A percentile compares a stretch with the other conserved stretches of the same genome.
Evolutionary conservation across 2,888 invertebrate genomes (phyloP).

Genomic region (Coleophora flavipennella): DNA sequence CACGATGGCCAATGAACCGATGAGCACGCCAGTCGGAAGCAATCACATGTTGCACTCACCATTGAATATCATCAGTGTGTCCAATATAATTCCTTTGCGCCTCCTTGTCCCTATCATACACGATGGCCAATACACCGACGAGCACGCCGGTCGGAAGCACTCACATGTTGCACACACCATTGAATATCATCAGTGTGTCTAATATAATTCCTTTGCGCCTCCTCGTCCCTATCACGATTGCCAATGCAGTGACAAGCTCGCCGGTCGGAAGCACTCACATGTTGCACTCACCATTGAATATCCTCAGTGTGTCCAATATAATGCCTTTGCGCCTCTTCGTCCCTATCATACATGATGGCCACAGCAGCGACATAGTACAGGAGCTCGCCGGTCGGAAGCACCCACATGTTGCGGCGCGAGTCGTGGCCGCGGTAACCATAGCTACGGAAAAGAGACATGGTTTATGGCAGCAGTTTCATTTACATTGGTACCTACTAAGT

Average conservation of each 20-base stretch:
- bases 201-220: slow-evolving; percentile 89
- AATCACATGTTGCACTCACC: slow-evolving; percentile 92
- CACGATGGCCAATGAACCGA: slow-evolving; percentile 93
- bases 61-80: slow-evolving; percentile 94
- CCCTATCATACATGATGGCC: slow-evolving; percentile 89
- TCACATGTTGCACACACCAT: slow-evolving; percentile 91
- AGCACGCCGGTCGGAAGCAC: slow-evolving; percentile 94
- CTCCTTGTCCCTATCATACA: slow-evolving; percentile 88
- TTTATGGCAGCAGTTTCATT: neutral
- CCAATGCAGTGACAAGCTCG: slow-evolving; percentile 93
- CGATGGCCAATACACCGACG: slow-evolving; percentile 92
- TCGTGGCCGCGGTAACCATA: slow-evolving; percentile 96
- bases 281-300: slow-evolving; percentile 90
- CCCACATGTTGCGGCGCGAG: slow-evolving; percentile 91
- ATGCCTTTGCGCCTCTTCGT: slow-evolving; percentile 90
- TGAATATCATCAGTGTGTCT: slow-evolving; percentile 96
- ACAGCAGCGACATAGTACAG: slow-evolving; percentile 94
- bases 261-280: slow-evolving; percentile 95
- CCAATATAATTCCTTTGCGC: slow-evolving; percentile 91
- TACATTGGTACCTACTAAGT: neutral
- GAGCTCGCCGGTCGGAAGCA: slow-evolving; percentile 93
- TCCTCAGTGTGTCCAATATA: slow-evolving; percentile 95
- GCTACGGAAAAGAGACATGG: slow-evolving; percentile 43
- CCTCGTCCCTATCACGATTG: slow-evolving; percentile 91
- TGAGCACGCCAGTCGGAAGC: slow-evolving; percentile 91